Evolutionary conservation across 2,888 invertebrate genomes (phyloP).

Genomic region (Aspidiotus destructor): DNA sequence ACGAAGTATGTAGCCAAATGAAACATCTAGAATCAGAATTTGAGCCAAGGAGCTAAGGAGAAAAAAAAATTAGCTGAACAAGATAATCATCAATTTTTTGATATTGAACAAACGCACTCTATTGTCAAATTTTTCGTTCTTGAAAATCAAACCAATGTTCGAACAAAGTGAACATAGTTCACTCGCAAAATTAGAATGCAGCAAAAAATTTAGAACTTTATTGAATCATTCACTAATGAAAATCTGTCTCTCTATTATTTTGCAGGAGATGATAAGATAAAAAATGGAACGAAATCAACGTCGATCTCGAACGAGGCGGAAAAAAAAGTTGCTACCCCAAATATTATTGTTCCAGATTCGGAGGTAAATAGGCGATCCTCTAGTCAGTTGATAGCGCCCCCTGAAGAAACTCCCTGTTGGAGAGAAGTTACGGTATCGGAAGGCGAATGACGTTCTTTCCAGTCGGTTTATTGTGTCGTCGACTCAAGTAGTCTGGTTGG

Average conservation of each 20-base stretch:
- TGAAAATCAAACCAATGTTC: too few relatives aligned
- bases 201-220: too few relatives aligned
- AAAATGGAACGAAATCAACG: conserved; percentile 9
- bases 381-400: conserved; percentile 25
- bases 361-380: conserved; percentile 16
- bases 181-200: too few relatives aligned
- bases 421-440: conserved; percentile 31
- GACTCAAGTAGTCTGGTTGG: background rate
- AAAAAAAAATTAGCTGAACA: background rate
- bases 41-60: too few relatives aligned
- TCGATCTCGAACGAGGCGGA: background rate
- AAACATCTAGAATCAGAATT: too few relatives aligned
- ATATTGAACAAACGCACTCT: background rate
- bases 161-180: too few relatives aligned
- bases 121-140: too few relatives aligned
- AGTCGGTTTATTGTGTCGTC: too few relatives aligned
- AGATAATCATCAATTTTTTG: background rate
- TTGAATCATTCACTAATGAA: too few relatives aligned
- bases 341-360: background rate
- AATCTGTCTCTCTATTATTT: background rate
- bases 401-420: conserved; percentile 20
- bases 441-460: conserved; percentile 15
- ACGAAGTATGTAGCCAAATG: background rate
- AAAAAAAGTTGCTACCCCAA: background rate
- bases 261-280: conserved; percentile 25